Percentiles rank a stretch among this genome's conserved stretches.
Conservation (phyloP, 2,888 invertebrate genomes). For the Drosophila kokeensis region DNA sequence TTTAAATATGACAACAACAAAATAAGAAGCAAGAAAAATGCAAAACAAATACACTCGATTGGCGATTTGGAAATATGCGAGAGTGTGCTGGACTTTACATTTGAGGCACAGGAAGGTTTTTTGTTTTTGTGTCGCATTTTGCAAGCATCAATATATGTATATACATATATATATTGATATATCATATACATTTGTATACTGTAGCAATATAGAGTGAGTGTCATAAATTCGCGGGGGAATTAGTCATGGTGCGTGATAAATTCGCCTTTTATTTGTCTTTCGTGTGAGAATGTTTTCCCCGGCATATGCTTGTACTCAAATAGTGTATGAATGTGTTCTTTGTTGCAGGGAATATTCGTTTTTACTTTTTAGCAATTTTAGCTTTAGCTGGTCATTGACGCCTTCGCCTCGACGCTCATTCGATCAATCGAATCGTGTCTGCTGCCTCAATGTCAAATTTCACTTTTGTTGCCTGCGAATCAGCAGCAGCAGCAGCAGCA, state of each 20-base stretch:
- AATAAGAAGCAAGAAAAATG: slow-evolving; percentile 22
- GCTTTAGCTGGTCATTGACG: slow-evolving; percentile 69
- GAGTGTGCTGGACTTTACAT: slow-evolving; percentile 26
- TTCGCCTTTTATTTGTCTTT: slow-evolving; percentile 77
- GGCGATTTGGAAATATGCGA: slow-evolving; percentile 37
- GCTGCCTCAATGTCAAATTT: slow-evolving; percentile 74
- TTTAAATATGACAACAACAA: slow-evolving; percentile 58
- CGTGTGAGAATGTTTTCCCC: slow-evolving; percentile 73
- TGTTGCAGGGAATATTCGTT: slow-evolving; percentile 49
- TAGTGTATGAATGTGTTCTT: slow-evolving; percentile 69
- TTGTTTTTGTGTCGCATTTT: slow-evolving; percentile 29
- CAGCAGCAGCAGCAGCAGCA: slow-evolving; percentile 28
- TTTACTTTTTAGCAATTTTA: slow-evolving; percentile 56
- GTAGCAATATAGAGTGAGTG: slow-evolving; percentile 57
- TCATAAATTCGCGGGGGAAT: slow-evolving; percentile 69
- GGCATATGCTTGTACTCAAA: slow-evolving; percentile 12
- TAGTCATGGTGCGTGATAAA: slow-evolving; percentile 80
- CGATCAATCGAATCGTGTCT: slow-evolving; percentile 61
- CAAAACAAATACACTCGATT: slow-evolving; percentile 38
- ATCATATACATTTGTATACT: slow-evolving; percentile 6
- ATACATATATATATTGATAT: not conserved
- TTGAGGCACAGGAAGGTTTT: not conserved
- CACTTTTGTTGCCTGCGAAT: slow-evolving; percentile 64
- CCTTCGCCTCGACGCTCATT: slow-evolving; percentile 28
- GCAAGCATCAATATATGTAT: slow-evolving; percentile 1